Base-by-base conservation (phyloP, 1,140 invertebrate genomes). In the Drosophila fuyamai region DNA sequence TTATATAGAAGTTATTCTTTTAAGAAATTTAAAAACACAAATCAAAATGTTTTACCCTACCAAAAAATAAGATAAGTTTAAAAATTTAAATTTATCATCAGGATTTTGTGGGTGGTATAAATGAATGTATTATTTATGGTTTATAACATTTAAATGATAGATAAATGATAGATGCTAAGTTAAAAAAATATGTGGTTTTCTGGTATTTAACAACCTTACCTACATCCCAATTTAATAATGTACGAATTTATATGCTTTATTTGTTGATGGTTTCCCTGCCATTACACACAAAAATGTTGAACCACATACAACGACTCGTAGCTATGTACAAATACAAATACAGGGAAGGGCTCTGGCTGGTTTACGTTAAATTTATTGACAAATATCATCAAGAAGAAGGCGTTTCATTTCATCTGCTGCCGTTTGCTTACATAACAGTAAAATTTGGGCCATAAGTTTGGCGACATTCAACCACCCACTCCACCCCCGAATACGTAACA, bases 291-390 rank as follows among this genome's bases (percentile, higher is more conserved):
- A 46, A 73, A 62, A 62, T 75, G 68, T 63, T 43, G 51, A 62
- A 23, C 60, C 53, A 36, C 63, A 51, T 18, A 50, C 62, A 56
- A 27, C 43, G 46, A 50, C 38, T 44, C 51, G 40, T 10, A 65
- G 50, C 54, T 18, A 51, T 32, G 46, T 18, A 66, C 38, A 32
- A 23, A 44, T 35, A 54, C 48, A 35, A 10, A 44, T 66, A 36
- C 16, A 9, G 61, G 29, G n/a, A 38, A 65, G 72, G 65, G 56
- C 60, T 71, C 67, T 75, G 79, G 61, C 75, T 73, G 76, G 73
- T 72, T 82, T 72, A 56, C 77, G 73, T 83, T 79, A 88, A 88
- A 79, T 89, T 88, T 88, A 88, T 88, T 88, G 83, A 88, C 83
- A 88, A 88, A 88, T 89, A 88, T 73, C 78, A 88, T 83, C 84